phyloP scores from a whole-genome alignment of 2,888 invertebrate species.

The Chorisops tibialis region DNA sequence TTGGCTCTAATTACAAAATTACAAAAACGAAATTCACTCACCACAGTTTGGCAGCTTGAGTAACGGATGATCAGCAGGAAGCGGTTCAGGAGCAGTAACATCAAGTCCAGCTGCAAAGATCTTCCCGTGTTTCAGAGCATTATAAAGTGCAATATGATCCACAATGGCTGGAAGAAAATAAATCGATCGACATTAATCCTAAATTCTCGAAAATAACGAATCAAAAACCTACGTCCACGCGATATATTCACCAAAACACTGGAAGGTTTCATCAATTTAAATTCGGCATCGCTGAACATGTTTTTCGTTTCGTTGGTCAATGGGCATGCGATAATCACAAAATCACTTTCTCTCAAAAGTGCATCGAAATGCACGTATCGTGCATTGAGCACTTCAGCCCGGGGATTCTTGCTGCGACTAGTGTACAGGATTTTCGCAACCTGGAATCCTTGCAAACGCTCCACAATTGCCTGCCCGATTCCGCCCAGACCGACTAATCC shows the following conservation, averaged over 20 bases:
- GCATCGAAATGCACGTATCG: slow-evolving; percentile 59
- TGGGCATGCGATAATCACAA: slow-evolving; percentile 62
- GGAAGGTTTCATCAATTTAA: slow-evolving; percentile 64
- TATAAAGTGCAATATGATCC: slow-evolving; percentile 76
- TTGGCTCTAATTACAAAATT: too few relatives aligned
- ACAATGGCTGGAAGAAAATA: slow-evolving; percentile 58
- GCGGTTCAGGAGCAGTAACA: slow-evolving; percentile 86
- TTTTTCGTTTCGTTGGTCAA: slow-evolving; percentile 60
- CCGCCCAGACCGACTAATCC: slow-evolving; percentile 73
- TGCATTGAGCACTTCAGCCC: slow-evolving; percentile 57
- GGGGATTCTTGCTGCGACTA: slow-evolving; percentile 62
- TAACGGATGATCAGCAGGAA: slow-evolving; percentile 76
- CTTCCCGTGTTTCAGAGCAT: slow-evolving; percentile 67
- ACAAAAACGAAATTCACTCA: neutral
- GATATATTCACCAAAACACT: slow-evolving; percentile 67
- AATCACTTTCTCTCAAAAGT: slow-evolving; percentile 62
- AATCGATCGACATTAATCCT: neutral
- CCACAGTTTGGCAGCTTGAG: slow-evolving; percentile 74
- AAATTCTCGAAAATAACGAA: slow-evolving; percentile 18
- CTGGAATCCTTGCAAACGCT: slow-evolving; percentile 66
- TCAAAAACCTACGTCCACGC: slow-evolving; percentile 52
- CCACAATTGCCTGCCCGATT: slow-evolving; percentile 67
- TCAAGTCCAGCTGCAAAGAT: slow-evolving; percentile 90
- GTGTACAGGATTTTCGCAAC: slow-evolving; percentile 65
- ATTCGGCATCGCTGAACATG: slow-evolving; percentile 60